Conservation (phyloP, 2,888 invertebrate species). For the Tipula confusa region DNA sequence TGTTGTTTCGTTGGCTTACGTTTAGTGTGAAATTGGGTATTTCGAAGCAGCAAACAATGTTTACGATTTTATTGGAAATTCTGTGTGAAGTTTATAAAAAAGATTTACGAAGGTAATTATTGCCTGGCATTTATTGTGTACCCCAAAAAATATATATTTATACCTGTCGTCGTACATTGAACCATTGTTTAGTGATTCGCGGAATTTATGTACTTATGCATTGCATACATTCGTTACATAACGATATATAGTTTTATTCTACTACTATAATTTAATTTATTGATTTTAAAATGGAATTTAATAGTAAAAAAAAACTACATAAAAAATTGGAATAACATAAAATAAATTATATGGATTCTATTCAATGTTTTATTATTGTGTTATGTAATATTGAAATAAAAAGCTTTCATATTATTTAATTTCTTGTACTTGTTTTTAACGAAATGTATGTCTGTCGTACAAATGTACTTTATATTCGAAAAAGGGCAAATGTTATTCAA, state of each 20-base stretch:
- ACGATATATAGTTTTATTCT: not conserved
- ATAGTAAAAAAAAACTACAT: too few relatives aligned
- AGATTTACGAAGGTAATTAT: not conserved
- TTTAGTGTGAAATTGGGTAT: slow-evolving; percentile 1
- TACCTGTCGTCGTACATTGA: not conserved
- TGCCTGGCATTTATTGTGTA: not conserved
- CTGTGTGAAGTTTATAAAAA: not conserved
- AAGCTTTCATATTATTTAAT: not conserved
- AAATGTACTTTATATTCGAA: too few relatives aligned
- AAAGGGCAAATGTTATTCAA: not conserved
- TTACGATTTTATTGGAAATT: not conserved
- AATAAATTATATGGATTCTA: slow-evolving; percentile 12
- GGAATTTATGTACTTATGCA: not conserved
- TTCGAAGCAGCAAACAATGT: not conserved
- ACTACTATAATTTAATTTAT: not conserved
- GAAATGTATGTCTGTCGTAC: not conserved
- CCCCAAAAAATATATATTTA: not conserved
- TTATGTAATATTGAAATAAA: not conserved
- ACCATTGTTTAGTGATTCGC: not conserved
- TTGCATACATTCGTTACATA: not conserved
- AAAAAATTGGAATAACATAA: slow-evolving; percentile 14
- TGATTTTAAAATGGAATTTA: not conserved
- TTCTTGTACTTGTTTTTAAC: not conserved
- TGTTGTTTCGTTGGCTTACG: not conserved
- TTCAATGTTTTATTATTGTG: slow-evolving; percentile 1